phyloP scores from a whole-genome alignment of 1,140 invertebrate genomes.

The Leptoteleia sp. region DNA sequence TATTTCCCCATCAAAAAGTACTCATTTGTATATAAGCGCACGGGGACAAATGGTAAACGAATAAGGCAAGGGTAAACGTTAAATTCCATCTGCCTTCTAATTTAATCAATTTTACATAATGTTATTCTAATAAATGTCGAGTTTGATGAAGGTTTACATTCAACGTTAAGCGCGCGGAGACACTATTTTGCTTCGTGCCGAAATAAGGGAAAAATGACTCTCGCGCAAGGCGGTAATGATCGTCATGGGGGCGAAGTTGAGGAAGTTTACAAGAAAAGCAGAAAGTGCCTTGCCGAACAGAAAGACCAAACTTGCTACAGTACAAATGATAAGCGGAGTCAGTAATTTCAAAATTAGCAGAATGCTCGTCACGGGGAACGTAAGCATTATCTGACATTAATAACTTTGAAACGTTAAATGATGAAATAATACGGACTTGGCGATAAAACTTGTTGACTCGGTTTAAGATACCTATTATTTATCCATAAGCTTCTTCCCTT shows the following conservation, averaged over 20 bases:
- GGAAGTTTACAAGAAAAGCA: slow-evolving; percentile 43
- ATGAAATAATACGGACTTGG: slow-evolving; percentile 11
- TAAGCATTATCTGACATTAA: slow-evolving; percentile 22
- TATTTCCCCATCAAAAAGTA: too few relatives aligned
- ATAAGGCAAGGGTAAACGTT: slow-evolving; percentile 6
- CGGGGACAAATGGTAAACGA: slow-evolving; percentile 25
- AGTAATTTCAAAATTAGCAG: slow-evolving; percentile 38
- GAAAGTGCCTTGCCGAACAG: slow-evolving; percentile 21
- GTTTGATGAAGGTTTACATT: slow-evolving; percentile 27
- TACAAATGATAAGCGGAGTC: slow-evolving; percentile 45
- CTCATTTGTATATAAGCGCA: slow-evolving; percentile 10
- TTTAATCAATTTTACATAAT: slow-evolving; percentile 34
- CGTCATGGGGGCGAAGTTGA: slow-evolving; percentile 4
- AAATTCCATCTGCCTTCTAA: slow-evolving; percentile 22
- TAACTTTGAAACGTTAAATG: slow-evolving; percentile 26
- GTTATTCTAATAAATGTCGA: slow-evolving; percentile 31
- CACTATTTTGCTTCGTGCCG: slow-evolving; percentile 8
- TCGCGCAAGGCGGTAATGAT: slow-evolving; percentile 21
- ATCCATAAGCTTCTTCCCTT: too few relatives aligned
- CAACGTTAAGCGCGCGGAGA: slow-evolving; percentile 7
- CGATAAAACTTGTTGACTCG: not conserved
- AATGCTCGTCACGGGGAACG: slow-evolving; percentile 13
- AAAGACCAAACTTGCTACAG: slow-evolving; percentile 44
- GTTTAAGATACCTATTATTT: too few relatives aligned
- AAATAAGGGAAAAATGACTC: slow-evolving; percentile 15